These are phyloP conservation scores for Philereme vetulata DNA, from an alignment of 2,888 invertebrate species.

Conservation along the genomic window DNA sequence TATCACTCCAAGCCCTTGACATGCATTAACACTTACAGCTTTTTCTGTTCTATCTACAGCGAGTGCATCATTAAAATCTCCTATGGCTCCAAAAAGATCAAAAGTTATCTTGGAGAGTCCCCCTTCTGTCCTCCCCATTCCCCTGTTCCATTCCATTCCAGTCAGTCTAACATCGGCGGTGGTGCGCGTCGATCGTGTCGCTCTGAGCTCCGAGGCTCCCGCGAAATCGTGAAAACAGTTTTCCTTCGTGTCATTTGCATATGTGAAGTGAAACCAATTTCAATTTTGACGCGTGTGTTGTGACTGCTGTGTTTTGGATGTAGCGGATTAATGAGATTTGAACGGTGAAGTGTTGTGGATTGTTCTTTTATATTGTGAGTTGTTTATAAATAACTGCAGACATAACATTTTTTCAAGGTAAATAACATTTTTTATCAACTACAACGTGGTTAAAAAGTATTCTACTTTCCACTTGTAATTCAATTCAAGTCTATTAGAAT, in stretches of 20 bases:
- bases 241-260: conserved; percentile 72
- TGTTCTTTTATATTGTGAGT: conserved; percentile 49
- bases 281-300: conserved; percentile 66
- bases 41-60: conserved; percentile 78
- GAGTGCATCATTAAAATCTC: conserved; percentile 81
- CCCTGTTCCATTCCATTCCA: conserved; percentile 55
- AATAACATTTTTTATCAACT: conserved; percentile 2
- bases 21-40: conserved; percentile 82
- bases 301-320: conserved; percentile 53
- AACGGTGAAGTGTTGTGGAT: conserved; percentile 60
- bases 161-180: conserved; percentile 69
- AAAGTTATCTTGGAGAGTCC: conserved; percentile 80
- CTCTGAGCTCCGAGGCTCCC: conserved; percentile 36
- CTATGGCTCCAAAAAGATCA: conserved; percentile 81
- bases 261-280: conserved; percentile 75
- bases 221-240: conserved; percentile 71
- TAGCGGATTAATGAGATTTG: conserved; percentile 51
- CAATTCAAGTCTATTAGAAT: conserved; percentile 1
- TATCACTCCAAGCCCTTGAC: conserved; percentile 78
- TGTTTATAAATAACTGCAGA: conserved; percentile 21
- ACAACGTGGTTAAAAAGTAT: background rate
- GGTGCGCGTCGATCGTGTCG: conserved; percentile 57
- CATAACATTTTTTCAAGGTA: conserved; percentile 22
- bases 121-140: conserved; percentile 62
- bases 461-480: background rate